phyloP scores from a whole-genome alignment of 2,888 invertebrate species.

The Polyommatus icarus region DNA sequence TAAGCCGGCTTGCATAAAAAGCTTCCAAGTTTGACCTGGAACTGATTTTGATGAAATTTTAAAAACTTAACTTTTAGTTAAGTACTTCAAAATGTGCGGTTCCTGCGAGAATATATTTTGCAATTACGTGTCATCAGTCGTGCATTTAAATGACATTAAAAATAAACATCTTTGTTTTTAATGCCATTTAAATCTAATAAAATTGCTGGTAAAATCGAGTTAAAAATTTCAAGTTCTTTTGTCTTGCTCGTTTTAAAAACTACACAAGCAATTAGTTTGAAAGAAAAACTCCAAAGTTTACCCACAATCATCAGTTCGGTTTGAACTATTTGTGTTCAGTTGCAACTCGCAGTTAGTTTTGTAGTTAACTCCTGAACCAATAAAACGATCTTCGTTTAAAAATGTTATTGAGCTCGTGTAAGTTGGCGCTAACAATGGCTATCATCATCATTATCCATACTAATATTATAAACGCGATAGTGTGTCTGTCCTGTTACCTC shows the following conservation, averaged over 20 bases:
- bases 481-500: background rate
- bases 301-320: slow-evolving; percentile 34
- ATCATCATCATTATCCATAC: background rate
- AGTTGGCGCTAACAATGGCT: no score
- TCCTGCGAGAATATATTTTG: no score
- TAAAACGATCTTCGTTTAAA: slow-evolving; percentile 25
- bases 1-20: no score
- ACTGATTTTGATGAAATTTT: no score
- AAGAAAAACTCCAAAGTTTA: slow-evolving; percentile 18
- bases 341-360: slow-evolving; percentile 31
- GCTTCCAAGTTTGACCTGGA: no score
- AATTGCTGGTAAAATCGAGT: background rate
- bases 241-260: background rate
- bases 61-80: no score
- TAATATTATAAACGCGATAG: background rate
- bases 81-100: no score
- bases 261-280: background rate
- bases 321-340: slow-evolving; percentile 28
- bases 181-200: no score
- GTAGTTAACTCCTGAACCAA: slow-evolving; percentile 21
- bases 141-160: no score
- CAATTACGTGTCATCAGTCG: no score
- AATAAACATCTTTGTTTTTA: no score
- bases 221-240: background rate
- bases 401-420: slow-evolving; percentile 14